These are phyloP conservation scores for Sinocyclocheilus rhinocerous DNA, from an alignment of 2,113 vertebrate species.

Conservation along the genomic window DNA sequence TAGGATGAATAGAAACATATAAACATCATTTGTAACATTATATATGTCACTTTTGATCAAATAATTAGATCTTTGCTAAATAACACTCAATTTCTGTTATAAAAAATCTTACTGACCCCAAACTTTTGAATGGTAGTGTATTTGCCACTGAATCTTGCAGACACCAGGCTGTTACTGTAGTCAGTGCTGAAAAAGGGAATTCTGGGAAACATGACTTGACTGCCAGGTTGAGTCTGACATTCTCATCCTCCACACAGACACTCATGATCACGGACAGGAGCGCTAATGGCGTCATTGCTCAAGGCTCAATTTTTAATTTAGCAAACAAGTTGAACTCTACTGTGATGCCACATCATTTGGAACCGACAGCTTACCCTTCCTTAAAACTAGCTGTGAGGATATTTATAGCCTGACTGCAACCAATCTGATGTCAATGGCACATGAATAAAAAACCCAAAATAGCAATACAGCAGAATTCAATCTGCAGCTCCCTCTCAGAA, in stretches of 20 bases:
- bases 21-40: background rate
- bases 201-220: background rate
- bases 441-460: background rate
- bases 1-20: background rate
- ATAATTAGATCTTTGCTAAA: background rate
- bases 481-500: constrained; percentile 8
- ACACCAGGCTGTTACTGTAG: background rate
- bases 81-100: background rate
- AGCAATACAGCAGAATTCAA: constrained; percentile 11
- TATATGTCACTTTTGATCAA: background rate
- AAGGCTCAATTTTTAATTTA: constrained; percentile 1
- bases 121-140: background rate
- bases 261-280: background rate
- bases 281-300: background rate
- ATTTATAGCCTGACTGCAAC: constrained; percentile 18
- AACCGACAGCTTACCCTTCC: background rate
- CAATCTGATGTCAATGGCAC: constrained; percentile 30
- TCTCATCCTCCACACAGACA: background rate
- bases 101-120: background rate
- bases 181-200: background rate
- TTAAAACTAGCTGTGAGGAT: background rate
- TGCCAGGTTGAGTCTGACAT: background rate
- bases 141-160: background rate
- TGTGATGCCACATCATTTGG: background rate
- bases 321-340: constrained; percentile 16